phyloP scores from a whole-genome alignment of 2,888 invertebrate species.

The Phrixothrix hirtus region DNA sequence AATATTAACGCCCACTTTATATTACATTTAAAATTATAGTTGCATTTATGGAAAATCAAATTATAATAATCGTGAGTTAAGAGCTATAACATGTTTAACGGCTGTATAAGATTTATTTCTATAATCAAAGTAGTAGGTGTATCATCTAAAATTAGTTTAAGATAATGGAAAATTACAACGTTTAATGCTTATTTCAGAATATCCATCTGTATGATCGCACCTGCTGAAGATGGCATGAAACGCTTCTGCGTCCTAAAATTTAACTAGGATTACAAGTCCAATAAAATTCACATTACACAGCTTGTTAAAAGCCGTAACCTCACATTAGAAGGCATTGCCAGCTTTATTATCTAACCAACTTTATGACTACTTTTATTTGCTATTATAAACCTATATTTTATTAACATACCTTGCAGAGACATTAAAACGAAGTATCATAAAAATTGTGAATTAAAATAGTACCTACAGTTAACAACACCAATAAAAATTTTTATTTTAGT shows the following conservation, averaged over 20 bases:
- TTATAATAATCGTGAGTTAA: too few species aligned
- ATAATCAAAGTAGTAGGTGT: too few species aligned
- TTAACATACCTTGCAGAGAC: constrained; percentile 35
- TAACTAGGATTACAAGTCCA: constrained; percentile 49
- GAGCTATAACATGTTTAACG: too few species aligned
- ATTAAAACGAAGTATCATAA: constrained; percentile 31
- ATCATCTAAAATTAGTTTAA: constrained; percentile 29
- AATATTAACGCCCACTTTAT: too few species aligned
- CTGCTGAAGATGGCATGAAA: constrained; percentile 35
- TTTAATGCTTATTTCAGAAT: constrained; percentile 16
- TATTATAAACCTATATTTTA: constrained; percentile 48
- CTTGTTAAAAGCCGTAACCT: constrained; percentile 47
- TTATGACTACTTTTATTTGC: constrained; percentile 45
- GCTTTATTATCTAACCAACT: constrained; percentile 45
- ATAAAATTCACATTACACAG: constrained; percentile 49
- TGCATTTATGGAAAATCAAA: too few species aligned
- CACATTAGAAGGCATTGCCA: constrained; percentile 45
- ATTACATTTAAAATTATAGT: too few species aligned
- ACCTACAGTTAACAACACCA: constrained; percentile 27
- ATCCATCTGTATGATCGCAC: constrained; percentile 4
- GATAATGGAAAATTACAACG: constrained; percentile 36
- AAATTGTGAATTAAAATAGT: constrained; percentile 31
- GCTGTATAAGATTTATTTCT: too few species aligned
- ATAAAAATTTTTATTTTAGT: constrained; percentile 30
- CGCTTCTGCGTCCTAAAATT: constrained; percentile 43